A percentile compares a stretch with the other conserved stretches of the same genome.
These are phyloP conservation scores for Hypotaenidia philippensis DNA, from an alignment of 2,797 vertebrate species.

Conservation along the genomic window DNA sequence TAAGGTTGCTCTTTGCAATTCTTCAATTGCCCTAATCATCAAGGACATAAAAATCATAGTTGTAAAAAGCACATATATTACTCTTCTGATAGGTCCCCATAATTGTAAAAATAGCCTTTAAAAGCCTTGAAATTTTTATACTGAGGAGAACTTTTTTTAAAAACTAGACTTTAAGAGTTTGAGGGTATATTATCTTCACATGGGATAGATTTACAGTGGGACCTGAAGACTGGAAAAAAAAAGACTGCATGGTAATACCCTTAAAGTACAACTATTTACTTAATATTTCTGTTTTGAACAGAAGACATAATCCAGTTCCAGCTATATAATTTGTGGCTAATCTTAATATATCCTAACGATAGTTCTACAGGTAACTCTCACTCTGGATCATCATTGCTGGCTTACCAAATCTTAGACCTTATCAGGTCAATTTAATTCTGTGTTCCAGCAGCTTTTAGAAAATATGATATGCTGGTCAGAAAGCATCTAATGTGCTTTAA, in stretches of 20 bases:
- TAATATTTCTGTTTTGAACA: not conserved
- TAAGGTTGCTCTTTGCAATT: constrained; percentile 7
- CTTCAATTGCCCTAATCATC: not conserved
- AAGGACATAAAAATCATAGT: not conserved
- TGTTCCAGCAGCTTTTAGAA: not conserved
- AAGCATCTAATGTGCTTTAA: not conserved
- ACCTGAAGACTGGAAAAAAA: not conserved
- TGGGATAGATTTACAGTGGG: not conserved
- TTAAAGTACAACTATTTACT: not conserved
- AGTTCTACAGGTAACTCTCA: not conserved
- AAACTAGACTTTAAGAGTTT: not conserved
- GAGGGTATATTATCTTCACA: not conserved
- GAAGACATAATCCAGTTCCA: constrained; percentile 2
- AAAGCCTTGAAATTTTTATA: not conserved
- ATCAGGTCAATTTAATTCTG: not conserved
- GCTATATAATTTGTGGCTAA: not conserved
- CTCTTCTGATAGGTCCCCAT: not conserved
- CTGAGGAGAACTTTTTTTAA: not conserved
- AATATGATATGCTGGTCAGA: not conserved
- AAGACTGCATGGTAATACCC: not conserved
- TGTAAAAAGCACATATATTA: not conserved
- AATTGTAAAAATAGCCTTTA: constrained; percentile 32
- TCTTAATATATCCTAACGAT: not conserved
- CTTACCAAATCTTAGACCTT: not conserved
- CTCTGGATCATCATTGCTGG: not conserved